These are phyloP conservation scores for Synergus itoensis DNA, from an alignment of 2,888 invertebrate species.

Conservation along the genomic window DNA sequence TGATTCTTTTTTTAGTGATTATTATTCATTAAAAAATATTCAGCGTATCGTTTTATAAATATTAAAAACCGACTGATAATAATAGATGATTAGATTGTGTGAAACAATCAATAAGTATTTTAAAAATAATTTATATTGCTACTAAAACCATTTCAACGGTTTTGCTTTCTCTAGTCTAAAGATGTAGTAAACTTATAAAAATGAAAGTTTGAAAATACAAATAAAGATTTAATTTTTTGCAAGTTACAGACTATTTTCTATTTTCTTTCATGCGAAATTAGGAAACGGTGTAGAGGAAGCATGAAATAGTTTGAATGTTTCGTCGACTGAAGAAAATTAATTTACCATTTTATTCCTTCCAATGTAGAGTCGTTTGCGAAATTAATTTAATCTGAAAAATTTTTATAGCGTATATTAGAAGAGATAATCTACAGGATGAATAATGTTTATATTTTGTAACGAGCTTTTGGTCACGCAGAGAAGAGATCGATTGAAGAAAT, in stretches of 20 bases:
- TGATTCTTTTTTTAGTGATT: neutral
- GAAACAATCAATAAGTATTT: neutral
- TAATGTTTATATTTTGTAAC: neutral
- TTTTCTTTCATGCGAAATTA: neutral
- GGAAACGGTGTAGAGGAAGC: no score
- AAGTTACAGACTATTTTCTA: neutral
- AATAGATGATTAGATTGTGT: neutral
- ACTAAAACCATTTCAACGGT: neutral
- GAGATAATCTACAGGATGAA: neutral
- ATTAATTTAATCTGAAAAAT: neutral
- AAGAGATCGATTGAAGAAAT: slow-evolving; percentile 12
- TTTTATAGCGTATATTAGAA: neutral
- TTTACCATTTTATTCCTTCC: neutral
- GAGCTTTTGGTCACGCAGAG: slow-evolving; percentile 4
- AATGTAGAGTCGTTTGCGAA: neutral
- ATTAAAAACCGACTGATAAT: neutral
- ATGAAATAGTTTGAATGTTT: no score
- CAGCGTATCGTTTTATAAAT: neutral
- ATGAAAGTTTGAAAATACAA: neutral
- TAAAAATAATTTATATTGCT: neutral
- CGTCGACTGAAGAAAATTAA: no score
- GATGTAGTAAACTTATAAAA: neutral
- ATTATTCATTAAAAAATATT: neutral
- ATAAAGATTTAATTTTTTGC: neutral
- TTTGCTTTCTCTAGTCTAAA: neutral